Conservation (phyloP, 2,797 vertebrate species). For the Psittacula echo region DNA sequence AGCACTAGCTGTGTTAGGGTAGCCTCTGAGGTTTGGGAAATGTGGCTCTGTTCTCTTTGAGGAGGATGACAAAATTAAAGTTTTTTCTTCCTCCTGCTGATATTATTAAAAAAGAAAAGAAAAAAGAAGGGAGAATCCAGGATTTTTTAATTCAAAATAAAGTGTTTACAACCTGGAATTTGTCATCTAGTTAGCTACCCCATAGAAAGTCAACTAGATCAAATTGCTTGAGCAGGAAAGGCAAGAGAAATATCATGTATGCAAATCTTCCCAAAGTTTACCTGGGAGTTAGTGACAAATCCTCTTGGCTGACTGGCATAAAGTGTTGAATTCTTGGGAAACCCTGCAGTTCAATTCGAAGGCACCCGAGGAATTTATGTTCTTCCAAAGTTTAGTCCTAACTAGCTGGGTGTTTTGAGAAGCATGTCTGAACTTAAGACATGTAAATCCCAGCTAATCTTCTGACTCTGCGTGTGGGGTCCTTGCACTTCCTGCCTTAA, state of each 20-base stretch:
- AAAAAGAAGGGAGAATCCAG: neutral
- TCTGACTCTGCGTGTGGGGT: neutral
- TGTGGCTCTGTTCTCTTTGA: neutral
- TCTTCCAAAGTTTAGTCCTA: neutral
- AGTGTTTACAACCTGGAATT: neutral
- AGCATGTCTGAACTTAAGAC: conserved; percentile 2
- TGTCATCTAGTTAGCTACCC: neutral
- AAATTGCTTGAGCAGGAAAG: neutral
- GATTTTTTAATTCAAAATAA: neutral
- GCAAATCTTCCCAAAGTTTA: neutral
- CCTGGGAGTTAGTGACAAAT: neutral
- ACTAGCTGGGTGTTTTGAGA: conserved; percentile 2
- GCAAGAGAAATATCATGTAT: neutral
- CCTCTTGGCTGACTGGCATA: neutral
- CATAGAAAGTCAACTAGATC: neutral
- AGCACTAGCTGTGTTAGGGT: neutral
- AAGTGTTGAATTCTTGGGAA: neutral
- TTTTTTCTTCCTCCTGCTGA: neutral
- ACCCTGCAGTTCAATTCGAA: neutral
- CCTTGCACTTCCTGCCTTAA: neutral
- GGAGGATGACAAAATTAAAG: neutral
- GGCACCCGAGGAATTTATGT: neutral
- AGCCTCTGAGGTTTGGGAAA: neutral
- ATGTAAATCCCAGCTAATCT: conserved; percentile 38
- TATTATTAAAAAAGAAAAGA: neutral